Conservation (phyloP, 23 tunicate genomes). For the Clavelina lepadiformis region DNA sequence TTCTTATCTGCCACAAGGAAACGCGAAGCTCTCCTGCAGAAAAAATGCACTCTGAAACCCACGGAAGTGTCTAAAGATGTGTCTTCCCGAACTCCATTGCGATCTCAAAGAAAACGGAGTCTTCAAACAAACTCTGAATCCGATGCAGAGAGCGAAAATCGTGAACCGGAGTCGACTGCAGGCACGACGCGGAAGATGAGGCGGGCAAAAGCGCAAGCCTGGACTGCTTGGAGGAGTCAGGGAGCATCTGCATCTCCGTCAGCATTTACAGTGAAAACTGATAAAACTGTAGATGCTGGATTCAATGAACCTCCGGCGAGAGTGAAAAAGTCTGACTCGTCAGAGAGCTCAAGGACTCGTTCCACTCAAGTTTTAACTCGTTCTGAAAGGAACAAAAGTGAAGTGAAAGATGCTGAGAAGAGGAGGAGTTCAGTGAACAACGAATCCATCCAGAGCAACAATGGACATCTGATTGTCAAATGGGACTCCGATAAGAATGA, state of each 20-base stretch:
- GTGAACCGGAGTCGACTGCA: neutral
- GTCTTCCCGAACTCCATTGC: too few species aligned
- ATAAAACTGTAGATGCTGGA: neutral
- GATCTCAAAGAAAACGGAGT: conserved; percentile 29
- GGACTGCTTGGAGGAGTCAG: conserved; percentile 4
- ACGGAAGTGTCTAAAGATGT: neutral
- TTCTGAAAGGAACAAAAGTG: too few species aligned
- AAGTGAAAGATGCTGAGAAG: too few species aligned
- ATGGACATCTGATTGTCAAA: conserved; percentile 24
- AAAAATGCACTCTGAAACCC: neutral
- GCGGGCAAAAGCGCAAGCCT: neutral
- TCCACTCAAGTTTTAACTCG: too few species aligned
- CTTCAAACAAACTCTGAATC: conserved; percentile 14
- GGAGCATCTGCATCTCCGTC: conserved; percentile 28
- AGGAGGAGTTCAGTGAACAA: too few species aligned
- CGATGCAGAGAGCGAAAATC: conserved; percentile 23
- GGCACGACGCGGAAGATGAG: neutral
- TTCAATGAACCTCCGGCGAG: too few species aligned
- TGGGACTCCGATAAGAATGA: conserved; percentile 43
- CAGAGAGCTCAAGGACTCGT: neutral
- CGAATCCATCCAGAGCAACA: too few species aligned
- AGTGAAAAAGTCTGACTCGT: conserved; percentile 1
- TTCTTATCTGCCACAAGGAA: conserved; percentile 19
- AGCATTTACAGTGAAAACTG: conserved; percentile 21
- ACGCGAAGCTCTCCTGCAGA: conserved; percentile 14